A percentile compares a stretch with the other conserved stretches of the same genome.
These are phyloP conservation scores for Cerceris ruficornis DNA, from an alignment of 2,888 invertebrate genomes.

Conservation along the genomic window DNA sequence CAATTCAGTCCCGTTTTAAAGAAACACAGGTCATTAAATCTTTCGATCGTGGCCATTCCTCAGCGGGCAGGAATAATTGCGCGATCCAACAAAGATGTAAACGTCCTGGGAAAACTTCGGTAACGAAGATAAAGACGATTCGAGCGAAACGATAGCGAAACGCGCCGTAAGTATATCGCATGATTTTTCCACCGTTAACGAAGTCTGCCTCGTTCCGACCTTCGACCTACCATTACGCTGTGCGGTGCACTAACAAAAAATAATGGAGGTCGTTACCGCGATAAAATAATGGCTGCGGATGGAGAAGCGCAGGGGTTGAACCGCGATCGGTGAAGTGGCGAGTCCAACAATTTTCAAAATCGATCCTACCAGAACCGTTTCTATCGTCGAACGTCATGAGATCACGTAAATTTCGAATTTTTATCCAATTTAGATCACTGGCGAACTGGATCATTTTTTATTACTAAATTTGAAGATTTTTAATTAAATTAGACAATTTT, in stretches of 20 bases:
- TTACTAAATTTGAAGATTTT: no score
- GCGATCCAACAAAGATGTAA: background rate
- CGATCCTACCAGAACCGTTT: slow-evolving; percentile 24
- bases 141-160: slow-evolving; percentile 13
- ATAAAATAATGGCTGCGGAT: slow-evolving; percentile 70
- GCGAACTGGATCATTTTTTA: no score
- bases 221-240: slow-evolving; percentile 51
- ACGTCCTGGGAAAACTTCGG: background rate
- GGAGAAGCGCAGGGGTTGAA: slow-evolving; percentile 29
- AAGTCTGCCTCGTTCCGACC: slow-evolving; percentile 47
- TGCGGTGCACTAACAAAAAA: slow-evolving; percentile 70
- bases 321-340: slow-evolving; percentile 48
- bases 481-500: no score
- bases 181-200: slow-evolving; percentile 53
- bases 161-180: slow-evolving; percentile 32
- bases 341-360: slow-evolving; percentile 35
- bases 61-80: background rate
- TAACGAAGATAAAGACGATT: slow-evolving; percentile 14
- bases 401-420: background rate
- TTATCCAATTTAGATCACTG: no score
- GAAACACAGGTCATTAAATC: no score
- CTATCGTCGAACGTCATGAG: slow-evolving; percentile 29
- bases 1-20: no score
- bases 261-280: slow-evolving; percentile 76
- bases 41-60: background rate